Percentiles rank a stretch among this genome's conserved stretches.
Evolutionary conservation across 1,140 invertebrate species (phyloP).

Genomic region (Drosophila quadrilineata): DNA sequence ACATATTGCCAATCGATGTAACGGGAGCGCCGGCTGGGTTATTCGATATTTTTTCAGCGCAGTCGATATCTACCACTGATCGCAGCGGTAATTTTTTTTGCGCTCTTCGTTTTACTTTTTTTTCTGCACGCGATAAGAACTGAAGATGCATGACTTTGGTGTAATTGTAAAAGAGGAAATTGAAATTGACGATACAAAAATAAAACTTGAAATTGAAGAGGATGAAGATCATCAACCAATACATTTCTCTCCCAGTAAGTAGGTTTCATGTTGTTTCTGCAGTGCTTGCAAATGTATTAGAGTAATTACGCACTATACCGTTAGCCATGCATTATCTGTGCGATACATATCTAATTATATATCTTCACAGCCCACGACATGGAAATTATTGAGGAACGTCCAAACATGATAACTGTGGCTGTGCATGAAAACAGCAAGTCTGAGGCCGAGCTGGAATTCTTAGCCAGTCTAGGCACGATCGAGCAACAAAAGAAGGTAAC

Average conservation of each 20-base stretch:
- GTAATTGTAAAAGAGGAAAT: conserved; percentile 33
- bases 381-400: conserved; percentile 44
- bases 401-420: conserved; percentile 48
- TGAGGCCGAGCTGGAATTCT: conserved; percentile 49
- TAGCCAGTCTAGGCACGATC: conserved; percentile 30
- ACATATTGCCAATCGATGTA: conserved; percentile 3
- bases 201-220: conserved; percentile 49
- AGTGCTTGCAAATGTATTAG: conserved; percentile 12
- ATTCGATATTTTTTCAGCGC: conserved; percentile 6
- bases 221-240: neutral
- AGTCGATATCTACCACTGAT: conserved; percentile 47
- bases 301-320: conserved; percentile 37
- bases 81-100: conserved; percentile 60
- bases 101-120: conserved; percentile 33
- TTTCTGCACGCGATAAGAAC: conserved; percentile 17
- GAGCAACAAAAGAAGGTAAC: conserved; percentile 42
- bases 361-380: conserved; percentile 17
- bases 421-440: conserved; percentile 38
- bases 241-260: conserved; percentile 44
- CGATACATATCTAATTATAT: neutral
- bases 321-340: conserved; percentile 8
- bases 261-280: neutral
- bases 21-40: neutral
- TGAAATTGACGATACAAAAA: conserved; percentile 46
- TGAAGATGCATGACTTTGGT: conserved; percentile 31